Conservation (phyloP, 23 tunicate genomes). For the Ciona savignyi region DNA sequence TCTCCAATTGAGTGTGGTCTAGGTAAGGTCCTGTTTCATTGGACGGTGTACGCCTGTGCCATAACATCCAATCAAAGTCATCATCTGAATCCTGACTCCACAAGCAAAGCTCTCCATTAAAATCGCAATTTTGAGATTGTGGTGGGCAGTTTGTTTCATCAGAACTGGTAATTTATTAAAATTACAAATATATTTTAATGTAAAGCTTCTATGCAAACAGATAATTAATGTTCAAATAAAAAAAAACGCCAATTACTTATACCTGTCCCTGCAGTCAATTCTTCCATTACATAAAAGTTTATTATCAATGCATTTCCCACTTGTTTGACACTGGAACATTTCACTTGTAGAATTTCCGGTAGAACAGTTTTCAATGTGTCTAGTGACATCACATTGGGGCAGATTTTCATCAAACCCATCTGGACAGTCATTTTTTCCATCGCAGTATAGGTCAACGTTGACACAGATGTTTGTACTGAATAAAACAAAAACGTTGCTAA, state of each 20-base stretch:
- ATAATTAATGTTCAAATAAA: conserved; percentile 4
- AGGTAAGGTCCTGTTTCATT: conserved; percentile 59
- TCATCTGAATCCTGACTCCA: conserved; percentile 78
- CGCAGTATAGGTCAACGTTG: conserved; percentile 31
- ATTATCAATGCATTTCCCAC: conserved; percentile 19
- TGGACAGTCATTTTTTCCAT: conserved; percentile 72
- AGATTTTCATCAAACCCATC: conserved; percentile 58
- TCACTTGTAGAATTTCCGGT: neutral
- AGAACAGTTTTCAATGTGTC: neutral
- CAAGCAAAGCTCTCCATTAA: conserved; percentile 62
- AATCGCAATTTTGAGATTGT: conserved; percentile 51
- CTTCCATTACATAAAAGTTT: conserved; percentile 66
- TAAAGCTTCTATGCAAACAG: no score
- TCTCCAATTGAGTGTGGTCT: conserved; percentile 51
- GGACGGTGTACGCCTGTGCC: conserved; percentile 65
- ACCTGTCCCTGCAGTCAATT: conserved; percentile 85
- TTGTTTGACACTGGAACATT: conserved; percentile 22
- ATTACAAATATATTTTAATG: no score
- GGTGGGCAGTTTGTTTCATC: conserved; percentile 65
- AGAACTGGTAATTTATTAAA: conserved; percentile 29
- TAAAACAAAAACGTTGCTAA: neutral
- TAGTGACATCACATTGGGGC: conserved; percentile 8
- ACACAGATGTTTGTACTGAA: conserved; percentile 34
- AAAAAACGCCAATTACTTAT: neutral
- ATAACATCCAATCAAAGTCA: conserved; percentile 74